Evolutionary conservation across 2,888 invertebrate species (phyloP).

Genomic region (Microlaimidae sp.): DNA sequence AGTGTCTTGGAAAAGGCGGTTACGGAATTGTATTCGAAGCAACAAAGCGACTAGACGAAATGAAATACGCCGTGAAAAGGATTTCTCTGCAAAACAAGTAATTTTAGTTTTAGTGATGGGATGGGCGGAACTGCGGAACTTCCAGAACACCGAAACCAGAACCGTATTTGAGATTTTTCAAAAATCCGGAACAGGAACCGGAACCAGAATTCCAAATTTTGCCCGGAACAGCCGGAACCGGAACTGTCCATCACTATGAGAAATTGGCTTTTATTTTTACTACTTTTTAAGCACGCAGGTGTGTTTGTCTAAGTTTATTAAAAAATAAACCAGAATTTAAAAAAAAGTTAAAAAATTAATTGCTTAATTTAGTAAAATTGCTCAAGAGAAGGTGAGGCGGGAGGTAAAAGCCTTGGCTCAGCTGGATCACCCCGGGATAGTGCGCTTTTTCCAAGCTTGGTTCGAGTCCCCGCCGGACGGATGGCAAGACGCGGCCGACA

Average conservation of each 20-base stretch:
- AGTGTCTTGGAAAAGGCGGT: conserved; percentile 51
- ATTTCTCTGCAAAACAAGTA: conserved; percentile 57
- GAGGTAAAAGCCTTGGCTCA: conserved; percentile 87
- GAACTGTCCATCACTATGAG: too few relatives aligned
- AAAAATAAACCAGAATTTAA: too few relatives aligned
- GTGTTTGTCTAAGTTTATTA: conserved; percentile 4
- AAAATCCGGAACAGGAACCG: too few relatives aligned
- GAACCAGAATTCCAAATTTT: too few relatives aligned
- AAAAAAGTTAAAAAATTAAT: too few relatives aligned
- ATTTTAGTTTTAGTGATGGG: too few relatives aligned
- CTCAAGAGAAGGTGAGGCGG: conserved; percentile 68
- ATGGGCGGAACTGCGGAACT: too few relatives aligned
- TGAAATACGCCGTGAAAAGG: conserved; percentile 82
- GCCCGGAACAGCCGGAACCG: too few relatives aligned
- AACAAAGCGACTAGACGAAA: conserved; percentile 77
- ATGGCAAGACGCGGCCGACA: conserved; percentile 67
- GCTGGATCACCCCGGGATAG: conserved; percentile 82
- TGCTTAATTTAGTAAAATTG: conserved; percentile 50
- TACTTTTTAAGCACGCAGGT: conserved; percentile 7
- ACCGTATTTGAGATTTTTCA: too few relatives aligned
- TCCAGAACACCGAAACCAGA: too few relatives aligned
- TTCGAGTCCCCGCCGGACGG: conserved; percentile 70
- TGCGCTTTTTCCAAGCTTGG: conserved; percentile 89
- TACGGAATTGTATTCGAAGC: conserved; percentile 93
- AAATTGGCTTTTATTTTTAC: conserved; percentile 3